A percentile compares a stretch with the other conserved stretches of the same genome.
These are phyloP conservation scores for Apodemus speciosus DNA, from an alignment of 2,113 vertebrate genomes.

Conservation along the genomic window DNA sequence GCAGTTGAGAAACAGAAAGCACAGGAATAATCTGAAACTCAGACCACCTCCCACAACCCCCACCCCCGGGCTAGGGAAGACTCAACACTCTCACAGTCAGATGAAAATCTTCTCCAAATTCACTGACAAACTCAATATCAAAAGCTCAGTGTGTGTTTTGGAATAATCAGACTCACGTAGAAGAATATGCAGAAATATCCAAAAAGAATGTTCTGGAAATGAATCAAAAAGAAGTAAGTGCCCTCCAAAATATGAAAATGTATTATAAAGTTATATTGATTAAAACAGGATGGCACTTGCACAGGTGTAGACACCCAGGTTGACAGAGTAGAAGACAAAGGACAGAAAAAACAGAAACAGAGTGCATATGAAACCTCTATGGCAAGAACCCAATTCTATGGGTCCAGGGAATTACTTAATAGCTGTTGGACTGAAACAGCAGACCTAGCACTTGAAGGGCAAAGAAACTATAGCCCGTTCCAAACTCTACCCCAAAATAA, in stretches of 20 bases:
- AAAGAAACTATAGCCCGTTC: not conserved
- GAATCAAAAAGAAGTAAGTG: not conserved
- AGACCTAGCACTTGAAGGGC: not conserved
- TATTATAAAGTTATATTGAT: conserved; percentile 2
- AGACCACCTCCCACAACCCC: too few species aligned
- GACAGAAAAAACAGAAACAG: not conserved
- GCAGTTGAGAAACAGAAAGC: not conserved
- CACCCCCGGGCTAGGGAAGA: not conserved
- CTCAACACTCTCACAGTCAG: not conserved
- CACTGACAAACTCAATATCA: not conserved
- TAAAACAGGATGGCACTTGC: not conserved
- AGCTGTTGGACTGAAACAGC: not conserved
- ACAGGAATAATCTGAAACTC: not conserved
- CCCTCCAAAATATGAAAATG: conserved; percentile 9
- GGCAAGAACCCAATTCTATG: not conserved
- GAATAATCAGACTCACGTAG: not conserved
- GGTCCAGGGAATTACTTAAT: not conserved
- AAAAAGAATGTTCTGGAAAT: not conserved
- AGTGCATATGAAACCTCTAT: not conserved
- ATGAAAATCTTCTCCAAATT: not conserved
- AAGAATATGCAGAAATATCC: not conserved
- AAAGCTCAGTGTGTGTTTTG: not conserved
- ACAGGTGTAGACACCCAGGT: not conserved
- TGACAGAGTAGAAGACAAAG: not conserved
- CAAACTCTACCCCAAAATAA: not conserved